Evolutionary conservation across 2,797 vertebrate genomes (phyloP).

Genomic region (Fistularia commersonii): DNA sequence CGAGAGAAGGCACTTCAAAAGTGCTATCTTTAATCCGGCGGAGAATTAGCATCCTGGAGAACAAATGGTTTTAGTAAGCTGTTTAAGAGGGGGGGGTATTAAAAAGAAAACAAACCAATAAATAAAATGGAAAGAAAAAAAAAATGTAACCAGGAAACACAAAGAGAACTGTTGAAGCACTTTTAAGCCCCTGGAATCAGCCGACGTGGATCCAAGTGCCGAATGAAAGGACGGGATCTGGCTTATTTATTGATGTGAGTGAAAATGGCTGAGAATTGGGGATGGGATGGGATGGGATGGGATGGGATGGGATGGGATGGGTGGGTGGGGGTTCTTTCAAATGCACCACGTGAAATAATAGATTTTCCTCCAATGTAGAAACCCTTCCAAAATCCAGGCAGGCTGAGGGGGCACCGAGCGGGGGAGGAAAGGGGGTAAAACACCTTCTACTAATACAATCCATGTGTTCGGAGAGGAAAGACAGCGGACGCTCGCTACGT

Average conservation of each 20-base stretch:
- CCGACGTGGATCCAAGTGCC: constrained; percentile 61
- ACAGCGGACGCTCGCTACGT: no score
- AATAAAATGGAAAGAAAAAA: constrained; percentile 34
- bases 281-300: constrained; percentile 73
- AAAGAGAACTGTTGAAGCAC: constrained; percentile 66
- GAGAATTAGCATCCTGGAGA: constrained; percentile 57
- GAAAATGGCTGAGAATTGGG: constrained; percentile 67
- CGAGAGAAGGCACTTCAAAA: constrained; percentile 60
- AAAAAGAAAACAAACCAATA: background rate
- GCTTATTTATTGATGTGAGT: constrained; percentile 78
- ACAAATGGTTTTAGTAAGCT: constrained; percentile 62
- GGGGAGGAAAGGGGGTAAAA: constrained; percentile 26
- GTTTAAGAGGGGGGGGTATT: constrained; percentile 57
- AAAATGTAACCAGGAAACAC: constrained; percentile 55
- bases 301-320: no score
- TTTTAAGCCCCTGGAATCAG: constrained; percentile 69
- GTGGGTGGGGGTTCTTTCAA: no score
- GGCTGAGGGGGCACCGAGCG: no score
- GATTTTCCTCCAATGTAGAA: constrained; percentile 62
- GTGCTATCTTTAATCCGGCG: constrained; percentile 56
- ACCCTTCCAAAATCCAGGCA: constrained; percentile 47
- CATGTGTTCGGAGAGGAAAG: no score
- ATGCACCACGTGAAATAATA: constrained; percentile 64
- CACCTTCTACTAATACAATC: no score
- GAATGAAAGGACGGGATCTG: constrained; percentile 59